Conservation (phyloP, 2,113 vertebrate genomes). For the Phainopepla nitens region DNA sequence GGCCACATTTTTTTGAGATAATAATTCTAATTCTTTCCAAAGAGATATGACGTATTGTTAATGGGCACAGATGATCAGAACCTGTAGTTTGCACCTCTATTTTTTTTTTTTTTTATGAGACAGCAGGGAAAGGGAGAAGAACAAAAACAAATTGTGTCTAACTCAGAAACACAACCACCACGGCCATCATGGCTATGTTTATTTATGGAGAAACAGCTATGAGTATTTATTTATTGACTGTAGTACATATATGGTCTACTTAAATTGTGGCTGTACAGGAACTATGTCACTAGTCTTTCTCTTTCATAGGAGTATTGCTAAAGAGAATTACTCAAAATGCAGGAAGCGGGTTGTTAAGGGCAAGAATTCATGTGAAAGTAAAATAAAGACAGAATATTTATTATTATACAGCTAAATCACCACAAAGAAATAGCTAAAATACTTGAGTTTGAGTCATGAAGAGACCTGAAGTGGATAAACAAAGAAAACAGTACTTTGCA, state of each 20-base stretch:
- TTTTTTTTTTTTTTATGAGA: background rate
- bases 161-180: background rate
- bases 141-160: background rate
- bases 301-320: background rate
- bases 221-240: background rate
- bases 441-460: background rate
- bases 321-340: background rate
- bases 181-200: background rate
- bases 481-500: background rate
- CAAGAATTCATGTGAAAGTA: background rate
- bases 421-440: background rate
- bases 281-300: background rate
- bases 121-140: accelerated
- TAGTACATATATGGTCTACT: background rate
- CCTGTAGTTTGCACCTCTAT: background rate
- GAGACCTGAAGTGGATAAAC: background rate
- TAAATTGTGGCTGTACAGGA: background rate
- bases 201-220: background rate
- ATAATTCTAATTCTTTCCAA: background rate
- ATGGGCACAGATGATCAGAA: background rate
- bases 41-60: background rate
- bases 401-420: background rate
- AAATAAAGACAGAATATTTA: background rate
- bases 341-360: background rate
- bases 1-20: background rate